Percentiles rank a stretch among this genome's conserved stretches.
Evolutionary conservation across 1,140 invertebrate species (phyloP).

Genomic region (Aphelenchoides besseyi): DNA sequence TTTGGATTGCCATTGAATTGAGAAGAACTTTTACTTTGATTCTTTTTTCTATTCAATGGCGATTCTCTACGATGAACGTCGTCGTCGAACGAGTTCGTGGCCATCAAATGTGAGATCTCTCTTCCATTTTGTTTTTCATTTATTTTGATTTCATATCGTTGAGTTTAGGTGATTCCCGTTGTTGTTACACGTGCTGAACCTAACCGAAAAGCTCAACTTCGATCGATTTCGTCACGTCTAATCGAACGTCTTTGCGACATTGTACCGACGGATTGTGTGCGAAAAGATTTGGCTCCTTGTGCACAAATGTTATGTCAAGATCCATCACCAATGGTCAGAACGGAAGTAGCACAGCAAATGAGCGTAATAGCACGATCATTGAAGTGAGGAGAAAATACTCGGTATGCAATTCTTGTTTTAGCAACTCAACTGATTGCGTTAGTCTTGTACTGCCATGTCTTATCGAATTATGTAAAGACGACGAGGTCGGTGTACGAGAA

Average conservation of each 20-base stretch:
- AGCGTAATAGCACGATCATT: constrained; percentile 62
- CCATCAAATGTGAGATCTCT: neutral
- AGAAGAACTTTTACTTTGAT: constrained; percentile 1
- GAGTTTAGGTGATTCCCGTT: constrained; percentile 64
- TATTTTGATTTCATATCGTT: constrained; percentile 27
- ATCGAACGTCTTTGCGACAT: constrained; percentile 64
- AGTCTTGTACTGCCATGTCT: constrained; percentile 65
- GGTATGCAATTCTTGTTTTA: constrained; percentile 46
- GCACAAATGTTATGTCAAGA: constrained; percentile 59
- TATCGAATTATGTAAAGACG: constrained; percentile 66
- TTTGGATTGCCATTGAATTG: neutral
- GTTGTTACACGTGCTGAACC: constrained; percentile 65
- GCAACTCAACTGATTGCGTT: constrained; percentile 63
- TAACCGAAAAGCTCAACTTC: constrained; percentile 63
- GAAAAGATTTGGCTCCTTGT: constrained; percentile 56
- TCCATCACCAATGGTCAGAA: constrained; percentile 52
- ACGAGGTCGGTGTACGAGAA: constrained; percentile 65
- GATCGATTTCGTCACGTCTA: constrained; percentile 61
- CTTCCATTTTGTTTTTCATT: constrained; percentile 9
- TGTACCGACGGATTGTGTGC: constrained; percentile 64
- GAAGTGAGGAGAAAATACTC: constrained; percentile 65
- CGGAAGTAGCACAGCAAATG: constrained; percentile 54
- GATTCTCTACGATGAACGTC: too few relatives aligned
- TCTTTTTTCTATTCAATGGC: too few relatives aligned
- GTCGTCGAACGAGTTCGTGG: neutral